phyloP scores from a whole-genome alignment of 2,113 vertebrate species.

The Sisor rabdophorus region DNA sequence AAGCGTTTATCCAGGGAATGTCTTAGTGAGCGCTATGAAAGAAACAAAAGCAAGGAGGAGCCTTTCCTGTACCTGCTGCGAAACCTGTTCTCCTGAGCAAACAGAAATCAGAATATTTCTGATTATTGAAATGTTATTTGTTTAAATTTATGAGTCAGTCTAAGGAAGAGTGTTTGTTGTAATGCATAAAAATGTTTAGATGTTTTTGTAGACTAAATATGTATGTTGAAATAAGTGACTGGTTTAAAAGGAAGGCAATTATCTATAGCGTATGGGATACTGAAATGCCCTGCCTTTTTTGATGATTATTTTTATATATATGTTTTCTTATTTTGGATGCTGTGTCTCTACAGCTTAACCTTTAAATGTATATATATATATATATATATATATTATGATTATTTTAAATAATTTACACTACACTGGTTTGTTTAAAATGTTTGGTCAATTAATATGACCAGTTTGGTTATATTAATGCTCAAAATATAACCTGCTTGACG shows the following conservation, averaged over 20 bases:
- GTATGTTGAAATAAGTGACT: slow-evolving; percentile 36
- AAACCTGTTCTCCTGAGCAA: slow-evolving; percentile 67
- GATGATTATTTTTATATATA: no score
- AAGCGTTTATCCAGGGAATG: slow-evolving; percentile 64
- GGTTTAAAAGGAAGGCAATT: not conserved
- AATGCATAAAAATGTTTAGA: not conserved
- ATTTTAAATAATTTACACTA: not conserved
- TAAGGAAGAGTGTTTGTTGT: not conserved
- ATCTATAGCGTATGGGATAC: no score
- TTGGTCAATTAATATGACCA: not conserved
- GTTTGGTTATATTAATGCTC: not conserved
- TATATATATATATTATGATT: no score
- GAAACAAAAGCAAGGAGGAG: slow-evolving; percentile 58
- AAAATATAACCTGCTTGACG: not conserved
- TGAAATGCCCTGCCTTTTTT: no score
- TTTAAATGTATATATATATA: no score
- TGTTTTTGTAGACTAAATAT: slow-evolving; percentile 18
- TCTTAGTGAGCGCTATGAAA: slow-evolving; percentile 48
- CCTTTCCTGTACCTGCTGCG: slow-evolving; percentile 67
- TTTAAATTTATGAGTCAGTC: not conserved
- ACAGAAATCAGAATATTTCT: not conserved
- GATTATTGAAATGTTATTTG: not conserved
- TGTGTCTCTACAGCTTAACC: not conserved
- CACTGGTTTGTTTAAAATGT: not conserved
- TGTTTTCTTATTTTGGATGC: not conserved